Conservation (phyloP, 2,888 invertebrate genomes). For the Apamea crenata region DNA sequence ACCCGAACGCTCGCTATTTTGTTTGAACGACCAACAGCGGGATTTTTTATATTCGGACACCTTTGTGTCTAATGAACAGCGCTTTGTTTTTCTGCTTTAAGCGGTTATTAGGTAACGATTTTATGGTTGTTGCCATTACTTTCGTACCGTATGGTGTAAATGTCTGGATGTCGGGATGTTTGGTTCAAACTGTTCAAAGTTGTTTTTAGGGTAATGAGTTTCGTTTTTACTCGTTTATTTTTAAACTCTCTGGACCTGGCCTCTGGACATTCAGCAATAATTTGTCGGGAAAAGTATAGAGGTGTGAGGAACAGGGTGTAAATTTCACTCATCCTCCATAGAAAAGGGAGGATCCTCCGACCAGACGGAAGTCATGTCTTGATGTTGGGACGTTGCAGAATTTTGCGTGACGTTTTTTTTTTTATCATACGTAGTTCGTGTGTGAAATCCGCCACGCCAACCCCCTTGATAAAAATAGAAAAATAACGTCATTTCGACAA, state of each 20-base stretch:
- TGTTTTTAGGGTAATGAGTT: constrained; percentile 16
- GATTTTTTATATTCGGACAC: constrained; percentile 65
- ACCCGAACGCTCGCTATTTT: constrained; percentile 63
- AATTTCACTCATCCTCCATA: no score
- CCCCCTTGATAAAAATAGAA: neutral
- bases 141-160: constrained; percentile 28
- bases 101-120: constrained; percentile 50
- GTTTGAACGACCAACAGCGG: constrained; percentile 59
- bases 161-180: constrained; percentile 10
- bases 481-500: neutral
- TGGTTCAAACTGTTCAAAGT: neutral
- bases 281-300: neutral
- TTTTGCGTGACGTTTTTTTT: no score
- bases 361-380: no score
- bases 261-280: neutral
- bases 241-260: neutral
- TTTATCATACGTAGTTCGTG: no score
- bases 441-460: neutral
- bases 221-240: neutral
- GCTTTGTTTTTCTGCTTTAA: constrained; percentile 55
- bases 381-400: no score
- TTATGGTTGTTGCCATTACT: constrained; percentile 33
- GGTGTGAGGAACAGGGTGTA: no score
- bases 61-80: constrained; percentile 64
- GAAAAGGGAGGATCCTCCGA: no score